phyloP scores from a whole-genome alignment of 2,113 vertebrate species.

The Onychostruthus taczanowskii region DNA sequence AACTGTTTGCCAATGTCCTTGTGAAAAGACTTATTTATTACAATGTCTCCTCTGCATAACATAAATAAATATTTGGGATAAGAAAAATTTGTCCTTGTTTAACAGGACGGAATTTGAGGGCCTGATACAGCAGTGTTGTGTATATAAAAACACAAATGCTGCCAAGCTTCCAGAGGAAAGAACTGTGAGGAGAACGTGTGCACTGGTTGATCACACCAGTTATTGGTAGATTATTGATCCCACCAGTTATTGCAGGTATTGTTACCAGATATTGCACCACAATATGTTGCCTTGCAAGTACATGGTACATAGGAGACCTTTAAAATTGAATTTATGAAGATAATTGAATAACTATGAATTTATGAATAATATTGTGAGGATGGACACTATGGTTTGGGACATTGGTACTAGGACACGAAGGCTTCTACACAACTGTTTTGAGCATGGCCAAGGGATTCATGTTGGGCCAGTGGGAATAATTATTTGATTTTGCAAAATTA shows the following conservation, averaged over 20 bases:
- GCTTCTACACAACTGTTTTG: neutral
- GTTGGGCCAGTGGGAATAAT: neutral
- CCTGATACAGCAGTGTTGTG: conserved; percentile 82
- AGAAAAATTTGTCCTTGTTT: neutral
- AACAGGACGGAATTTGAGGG: conserved; percentile 82
- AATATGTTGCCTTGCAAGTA: neutral
- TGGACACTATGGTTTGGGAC: neutral
- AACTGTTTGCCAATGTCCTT: neutral
- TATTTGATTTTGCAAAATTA: neutral
- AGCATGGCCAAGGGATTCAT: neutral
- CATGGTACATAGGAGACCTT: neutral
- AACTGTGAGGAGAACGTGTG: conserved; percentile 83
- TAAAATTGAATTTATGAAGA: neutral
- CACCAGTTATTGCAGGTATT: conserved; percentile 82
- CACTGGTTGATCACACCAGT: conserved; percentile 82
- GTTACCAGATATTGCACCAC: neutral
- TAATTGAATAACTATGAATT: neutral
- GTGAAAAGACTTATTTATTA: neutral
- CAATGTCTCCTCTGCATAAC: neutral
- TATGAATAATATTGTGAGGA: neutral
- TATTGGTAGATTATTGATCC: neutral
- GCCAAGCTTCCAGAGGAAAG: conserved; percentile 84
- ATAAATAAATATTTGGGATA: neutral
- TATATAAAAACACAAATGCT: conserved; percentile 81
- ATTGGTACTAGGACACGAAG: neutral